Conservation (phyloP, 2,113 vertebrate genomes). For the Oplegnathus fasciatus region DNA sequence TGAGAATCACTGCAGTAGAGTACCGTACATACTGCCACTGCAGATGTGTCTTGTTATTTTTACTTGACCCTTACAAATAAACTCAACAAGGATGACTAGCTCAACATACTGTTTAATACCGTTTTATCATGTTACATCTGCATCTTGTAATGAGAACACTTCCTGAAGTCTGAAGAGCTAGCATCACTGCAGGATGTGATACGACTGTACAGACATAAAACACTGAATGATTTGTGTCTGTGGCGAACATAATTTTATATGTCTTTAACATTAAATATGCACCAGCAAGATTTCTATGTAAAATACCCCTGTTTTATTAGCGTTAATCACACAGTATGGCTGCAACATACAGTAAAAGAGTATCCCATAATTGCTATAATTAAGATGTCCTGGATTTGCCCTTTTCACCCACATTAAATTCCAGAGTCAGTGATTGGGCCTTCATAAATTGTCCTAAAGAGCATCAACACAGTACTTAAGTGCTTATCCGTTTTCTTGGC, state of each 20-base stretch:
- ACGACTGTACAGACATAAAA: background rate
- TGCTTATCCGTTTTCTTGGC: background rate
- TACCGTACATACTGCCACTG: background rate
- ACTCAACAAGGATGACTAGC: background rate
- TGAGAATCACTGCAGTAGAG: background rate
- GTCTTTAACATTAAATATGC: constrained; percentile 1
- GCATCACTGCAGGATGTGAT: background rate
- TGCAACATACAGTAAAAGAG: background rate
- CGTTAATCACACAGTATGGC: background rate
- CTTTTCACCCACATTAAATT: constrained; percentile 1
- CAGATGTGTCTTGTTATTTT: background rate
- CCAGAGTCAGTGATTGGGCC: background rate
- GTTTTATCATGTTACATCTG: background rate
- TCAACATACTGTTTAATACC: background rate
- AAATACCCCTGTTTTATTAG: background rate
- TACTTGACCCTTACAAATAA: background rate
- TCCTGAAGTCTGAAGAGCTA: too few relatives aligned
- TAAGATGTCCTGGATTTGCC: constrained; percentile 10
- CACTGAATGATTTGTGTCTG: too few relatives aligned
- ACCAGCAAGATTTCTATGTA: background rate
- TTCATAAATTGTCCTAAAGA: background rate
- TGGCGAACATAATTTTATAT: background rate
- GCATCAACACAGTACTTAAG: background rate
- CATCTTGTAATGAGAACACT: too few relatives aligned
- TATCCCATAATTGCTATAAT: background rate